These are phyloP conservation scores for Gambusia affinis DNA, from an alignment of 2,113 vertebrate species.

Conservation along the genomic window DNA sequence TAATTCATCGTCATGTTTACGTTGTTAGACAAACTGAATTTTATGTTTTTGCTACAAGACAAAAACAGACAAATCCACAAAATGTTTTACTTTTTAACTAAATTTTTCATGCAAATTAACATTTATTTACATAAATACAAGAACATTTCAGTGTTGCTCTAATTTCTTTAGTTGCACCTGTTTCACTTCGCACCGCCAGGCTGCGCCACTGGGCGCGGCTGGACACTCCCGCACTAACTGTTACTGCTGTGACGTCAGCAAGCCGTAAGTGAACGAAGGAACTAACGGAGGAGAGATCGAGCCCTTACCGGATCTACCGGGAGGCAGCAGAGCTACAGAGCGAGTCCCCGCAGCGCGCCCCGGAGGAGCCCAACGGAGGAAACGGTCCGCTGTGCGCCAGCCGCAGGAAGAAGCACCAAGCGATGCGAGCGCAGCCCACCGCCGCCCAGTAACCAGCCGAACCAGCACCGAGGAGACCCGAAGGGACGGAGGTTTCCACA, in stretches of 20 bases:
- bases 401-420: constrained; percentile 53
- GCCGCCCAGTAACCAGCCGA: constrained; percentile 65
- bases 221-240: constrained; percentile 3
- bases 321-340: constrained; percentile 63
- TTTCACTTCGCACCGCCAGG: constrained; percentile 33
- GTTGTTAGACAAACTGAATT: too few species aligned
- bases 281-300: constrained; percentile 57
- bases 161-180: not conserved
- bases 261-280: constrained; percentile 57
- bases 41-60: too few species aligned
- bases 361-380: constrained; percentile 59
- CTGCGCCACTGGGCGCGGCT: constrained; percentile 16
- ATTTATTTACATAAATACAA: not conserved
- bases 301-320: constrained; percentile 66
- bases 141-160: not conserved
- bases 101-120: not conserved
- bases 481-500: not conserved
- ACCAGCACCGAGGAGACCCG: constrained; percentile 14
- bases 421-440: constrained; percentile 80
- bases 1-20: too few species aligned
- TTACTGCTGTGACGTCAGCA: constrained; percentile 73
- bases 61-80: not conserved
- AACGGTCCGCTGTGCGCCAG: constrained; percentile 69
- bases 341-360: constrained; percentile 60
- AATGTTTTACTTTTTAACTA: not conserved